A percentile compares a stretch with the other conserved stretches of the same genome.
These are phyloP conservation scores for Scelioninae gen. 2 DNA, from an alignment of 2,888 invertebrate species.

Conservation along the genomic window DNA sequence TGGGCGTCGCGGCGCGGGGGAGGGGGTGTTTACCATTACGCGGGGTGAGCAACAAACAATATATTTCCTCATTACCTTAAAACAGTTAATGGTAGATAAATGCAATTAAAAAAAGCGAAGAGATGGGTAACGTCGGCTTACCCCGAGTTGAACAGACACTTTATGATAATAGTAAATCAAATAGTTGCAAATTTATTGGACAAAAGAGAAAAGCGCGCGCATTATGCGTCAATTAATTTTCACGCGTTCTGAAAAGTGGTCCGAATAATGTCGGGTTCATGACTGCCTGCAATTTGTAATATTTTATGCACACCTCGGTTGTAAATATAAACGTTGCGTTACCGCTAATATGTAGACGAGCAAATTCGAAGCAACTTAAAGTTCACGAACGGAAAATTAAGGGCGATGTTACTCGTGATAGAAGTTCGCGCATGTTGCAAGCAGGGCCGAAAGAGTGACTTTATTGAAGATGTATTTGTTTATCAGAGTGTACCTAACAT, in stretches of 20 bases:
- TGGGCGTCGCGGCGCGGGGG: not conserved
- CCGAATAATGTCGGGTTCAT: not conserved
- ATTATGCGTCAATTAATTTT: conserved; percentile 26
- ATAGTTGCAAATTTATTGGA: conserved; percentile 27
- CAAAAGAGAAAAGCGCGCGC: conserved; percentile 30
- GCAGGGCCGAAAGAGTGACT: too few relatives aligned
- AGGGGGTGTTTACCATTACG: not conserved
- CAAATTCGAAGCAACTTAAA: too few relatives aligned
- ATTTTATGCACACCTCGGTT: not conserved
- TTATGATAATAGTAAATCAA: conserved; percentile 39
- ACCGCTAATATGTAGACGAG: too few relatives aligned
- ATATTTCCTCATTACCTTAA: conserved; percentile 16
- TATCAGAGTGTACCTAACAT: too few relatives aligned
- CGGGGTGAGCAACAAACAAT: conserved; percentile 2
- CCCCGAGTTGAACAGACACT: not conserved
- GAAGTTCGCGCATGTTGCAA: too few relatives aligned
- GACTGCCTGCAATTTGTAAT: not conserved
- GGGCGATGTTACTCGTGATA: too few relatives aligned
- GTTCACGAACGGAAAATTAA: too few relatives aligned
- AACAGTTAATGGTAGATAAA: conserved; percentile 1
- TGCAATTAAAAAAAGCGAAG: conserved; percentile 17
- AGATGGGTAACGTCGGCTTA: not conserved
- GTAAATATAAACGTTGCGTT: not conserved
- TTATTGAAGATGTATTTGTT: too few relatives aligned
- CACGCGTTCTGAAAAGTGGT: conserved; percentile 6